A percentile compares a stretch with the other conserved stretches of the same genome.
Evolutionary conservation across 1,140 invertebrate genomes (phyloP).

Genomic region (Drosophila pallidifrons): DNA sequence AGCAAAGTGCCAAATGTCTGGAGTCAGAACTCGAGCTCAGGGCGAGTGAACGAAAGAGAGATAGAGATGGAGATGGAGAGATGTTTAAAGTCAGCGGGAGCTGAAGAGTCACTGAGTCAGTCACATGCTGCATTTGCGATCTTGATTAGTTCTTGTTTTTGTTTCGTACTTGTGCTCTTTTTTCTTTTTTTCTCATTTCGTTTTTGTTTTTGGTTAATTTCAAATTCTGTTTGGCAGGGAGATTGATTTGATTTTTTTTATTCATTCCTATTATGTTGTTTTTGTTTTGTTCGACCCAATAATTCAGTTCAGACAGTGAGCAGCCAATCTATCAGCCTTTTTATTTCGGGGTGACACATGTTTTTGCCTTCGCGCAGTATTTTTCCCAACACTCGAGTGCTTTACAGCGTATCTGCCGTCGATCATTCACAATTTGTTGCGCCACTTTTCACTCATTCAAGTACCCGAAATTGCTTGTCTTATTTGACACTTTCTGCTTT

Average conservation of each 20-base stretch:
- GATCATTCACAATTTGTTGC: constrained; percentile 2
- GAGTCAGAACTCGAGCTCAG: not conserved
- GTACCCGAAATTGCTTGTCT: constrained; percentile 31
- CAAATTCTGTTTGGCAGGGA: not conserved
- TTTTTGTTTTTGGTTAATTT: constrained; percentile 14
- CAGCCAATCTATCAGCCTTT: constrained; percentile 12
- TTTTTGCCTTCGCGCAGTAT: not conserved
- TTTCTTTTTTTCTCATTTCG: not conserved
- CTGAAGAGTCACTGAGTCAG: constrained; percentile 21
- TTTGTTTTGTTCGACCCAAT: constrained; percentile 3
- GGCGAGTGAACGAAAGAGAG: too few relatives aligned
- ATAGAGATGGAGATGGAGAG: not conserved
- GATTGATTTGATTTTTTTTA: not conserved
- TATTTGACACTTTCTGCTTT: constrained; percentile 30
- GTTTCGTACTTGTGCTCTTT: not conserved
- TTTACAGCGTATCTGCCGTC: constrained; percentile 1
- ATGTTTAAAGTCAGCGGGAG: not conserved
- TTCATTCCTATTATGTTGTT: not conserved
- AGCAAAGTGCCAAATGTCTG: constrained; percentile 12
- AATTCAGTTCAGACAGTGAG: not conserved
- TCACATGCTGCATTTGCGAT: constrained; percentile 40
- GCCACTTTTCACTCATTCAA: constrained; percentile 15
- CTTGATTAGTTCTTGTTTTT: constrained; percentile 29
- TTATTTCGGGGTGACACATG: constrained; percentile 8
- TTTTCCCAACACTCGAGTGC: too few relatives aligned